Evolutionary conservation across 2,797 vertebrate species (phyloP).

Genomic region (Crax fasciolata): DNA sequence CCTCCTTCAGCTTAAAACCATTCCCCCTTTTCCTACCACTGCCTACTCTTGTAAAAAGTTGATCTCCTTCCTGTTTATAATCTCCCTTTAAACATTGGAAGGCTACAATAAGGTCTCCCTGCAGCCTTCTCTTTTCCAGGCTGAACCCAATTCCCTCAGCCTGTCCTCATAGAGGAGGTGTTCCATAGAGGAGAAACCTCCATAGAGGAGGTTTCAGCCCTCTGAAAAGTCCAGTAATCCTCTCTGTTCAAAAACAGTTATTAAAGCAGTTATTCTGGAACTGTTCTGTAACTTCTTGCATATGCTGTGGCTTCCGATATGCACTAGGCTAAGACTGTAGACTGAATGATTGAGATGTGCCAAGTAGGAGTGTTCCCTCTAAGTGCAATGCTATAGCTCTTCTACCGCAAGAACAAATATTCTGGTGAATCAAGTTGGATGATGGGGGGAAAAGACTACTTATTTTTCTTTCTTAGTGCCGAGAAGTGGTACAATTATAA

Average conservation of each 20-base stretch:
- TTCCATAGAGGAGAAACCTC: too few relatives aligned
- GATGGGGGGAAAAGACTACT: too few relatives aligned
- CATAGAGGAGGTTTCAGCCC: too few relatives aligned
- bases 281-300: not conserved
- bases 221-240: not conserved
- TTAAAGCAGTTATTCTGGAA: not conserved
- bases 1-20: too few relatives aligned
- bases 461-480: not conserved
- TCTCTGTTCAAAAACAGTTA: not conserved
- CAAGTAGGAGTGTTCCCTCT: not conserved
- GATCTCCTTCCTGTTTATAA: too few relatives aligned
- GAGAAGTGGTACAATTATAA: conserved; percentile 8
- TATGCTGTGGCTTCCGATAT: not conserved
- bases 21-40: too few relatives aligned
- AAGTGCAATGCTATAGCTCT: not conserved
- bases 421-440: not conserved
- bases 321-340: not conserved
- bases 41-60: too few relatives aligned
- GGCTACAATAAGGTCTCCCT: too few relatives aligned
- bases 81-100: too few relatives aligned
- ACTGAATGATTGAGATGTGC: not conserved
- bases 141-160: too few relatives aligned
- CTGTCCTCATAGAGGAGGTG: too few relatives aligned
- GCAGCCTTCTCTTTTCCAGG: too few relatives aligned
- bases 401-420: not conserved